Evolutionary conservation across 2,888 invertebrate genomes (phyloP), one percentile per base, ranked within the genome.

Genomic region (Amblyjoppa fuscipennis): DNA sequence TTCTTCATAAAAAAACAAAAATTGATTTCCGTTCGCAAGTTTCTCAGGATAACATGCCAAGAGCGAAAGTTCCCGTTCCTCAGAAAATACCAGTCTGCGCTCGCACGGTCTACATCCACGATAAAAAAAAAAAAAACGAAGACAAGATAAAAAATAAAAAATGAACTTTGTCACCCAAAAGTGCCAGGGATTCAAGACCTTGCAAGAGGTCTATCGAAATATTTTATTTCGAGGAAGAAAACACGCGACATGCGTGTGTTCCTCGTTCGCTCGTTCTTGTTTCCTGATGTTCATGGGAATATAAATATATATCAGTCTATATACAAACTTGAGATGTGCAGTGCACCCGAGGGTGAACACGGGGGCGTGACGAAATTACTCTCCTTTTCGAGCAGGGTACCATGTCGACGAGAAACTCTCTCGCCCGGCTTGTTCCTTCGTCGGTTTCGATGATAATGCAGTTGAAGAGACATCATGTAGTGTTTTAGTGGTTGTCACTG

Each of bases 81-180:
- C 53, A 1, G 28, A 53, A 38, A 64, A 31, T 61, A 34, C 20
- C 31, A 4, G 11, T 61, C 13, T 11, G 61, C 31, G 31, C 2
- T 61, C 16, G 34, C 31, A 5, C 6, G 4, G 6, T 2, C 16
- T 16, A 34, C 61, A 11, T 25, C 7, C 9, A 61, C 31, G 64
- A 64, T 31, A 1, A 11, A 64, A n/a, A 45, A 68, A 79, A 78
- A 79, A 45, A 13, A 78, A 79, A 45, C 3, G 41, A 41, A 41
- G 9, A 9, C 41, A 41, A 41, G 2, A 41, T 41, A 45, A 75
- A 41, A 41, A 41, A 38, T 41, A 78, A 78, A 81, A 78, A 78
- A 41, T 51, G 53, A 82, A 79, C 66, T 68, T 51, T 82, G 82
- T 85, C 79, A 76, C 79, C 76, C 64, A 82, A 76, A 76, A 68